Percentiles rank a stretch among this genome's conserved stretches.
These are phyloP conservation scores for Myxocyprinus asiaticus DNA, from an alignment of 2,113 vertebrate genomes.

Conservation along the genomic window DNA sequence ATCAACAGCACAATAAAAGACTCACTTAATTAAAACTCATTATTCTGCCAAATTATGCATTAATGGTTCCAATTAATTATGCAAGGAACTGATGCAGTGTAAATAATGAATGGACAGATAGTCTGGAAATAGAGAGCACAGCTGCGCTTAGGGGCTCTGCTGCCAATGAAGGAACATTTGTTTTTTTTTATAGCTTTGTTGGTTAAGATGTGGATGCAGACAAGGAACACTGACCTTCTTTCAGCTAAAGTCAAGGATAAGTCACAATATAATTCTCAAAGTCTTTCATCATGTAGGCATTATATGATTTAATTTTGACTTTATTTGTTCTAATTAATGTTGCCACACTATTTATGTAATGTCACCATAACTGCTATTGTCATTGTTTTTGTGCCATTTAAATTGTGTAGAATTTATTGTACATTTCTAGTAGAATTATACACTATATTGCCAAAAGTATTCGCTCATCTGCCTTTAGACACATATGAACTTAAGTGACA, in stretches of 20 bases:
- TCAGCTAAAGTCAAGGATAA: not conserved
- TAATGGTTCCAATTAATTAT: slow-evolving; percentile 70
- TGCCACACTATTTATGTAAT: too few species aligned
- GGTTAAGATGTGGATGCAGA: not conserved
- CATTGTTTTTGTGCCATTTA: too few species aligned
- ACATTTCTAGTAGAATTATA: too few species aligned
- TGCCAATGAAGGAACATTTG: not conserved
- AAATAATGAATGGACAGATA: slow-evolving; percentile 57
- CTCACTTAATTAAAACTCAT: slow-evolving; percentile 68
- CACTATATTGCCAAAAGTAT: too few species aligned
- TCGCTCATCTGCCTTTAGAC: too few species aligned
- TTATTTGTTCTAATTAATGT: too few species aligned
- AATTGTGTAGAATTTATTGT: too few species aligned
- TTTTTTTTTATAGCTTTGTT: not conserved
- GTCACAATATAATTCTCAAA: not conserved
- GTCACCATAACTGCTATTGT: too few species aligned
- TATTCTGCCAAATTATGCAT: slow-evolving; percentile 65
- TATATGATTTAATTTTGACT: too few species aligned
- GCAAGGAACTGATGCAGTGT: slow-evolving; percentile 62
- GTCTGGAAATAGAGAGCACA: slow-evolving; percentile 26
- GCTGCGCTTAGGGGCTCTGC: not conserved
- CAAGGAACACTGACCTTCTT: slow-evolving; percentile 5
- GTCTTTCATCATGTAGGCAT: not conserved
- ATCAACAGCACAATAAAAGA: slow-evolving; percentile 67
- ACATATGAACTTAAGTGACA: too few species aligned